Percentiles rank a stretch among this genome's conserved stretches.
Evolutionary conservation across 1,140 invertebrate species (phyloP).

Genomic region (Drosophila persimilis): DNA sequence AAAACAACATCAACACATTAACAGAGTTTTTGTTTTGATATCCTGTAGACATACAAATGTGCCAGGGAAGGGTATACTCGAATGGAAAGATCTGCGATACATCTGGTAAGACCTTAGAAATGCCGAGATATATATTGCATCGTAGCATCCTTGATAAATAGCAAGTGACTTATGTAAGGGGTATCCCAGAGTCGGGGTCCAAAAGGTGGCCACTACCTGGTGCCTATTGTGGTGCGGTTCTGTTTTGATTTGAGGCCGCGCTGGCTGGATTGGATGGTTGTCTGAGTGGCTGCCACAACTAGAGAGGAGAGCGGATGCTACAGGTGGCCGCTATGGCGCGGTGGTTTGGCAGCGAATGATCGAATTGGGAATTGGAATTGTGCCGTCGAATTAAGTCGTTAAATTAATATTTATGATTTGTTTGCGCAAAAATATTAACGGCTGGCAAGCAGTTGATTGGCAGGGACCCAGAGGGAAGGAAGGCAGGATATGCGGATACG

Average conservation of each 20-base stretch:
- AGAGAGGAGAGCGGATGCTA: slow-evolving; percentile 41
- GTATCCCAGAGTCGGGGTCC: slow-evolving; percentile 9
- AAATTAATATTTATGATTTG: slow-evolving; percentile 81
- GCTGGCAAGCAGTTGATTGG: slow-evolving; percentile 50
- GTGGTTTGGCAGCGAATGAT: slow-evolving; percentile 46
- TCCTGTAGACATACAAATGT: slow-evolving; percentile 7
- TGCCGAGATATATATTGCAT: no score
- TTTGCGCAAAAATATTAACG: slow-evolving; percentile 70
- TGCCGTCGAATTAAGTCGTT: slow-evolving; percentile 76
- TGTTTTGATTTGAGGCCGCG: slow-evolving; percentile 65
- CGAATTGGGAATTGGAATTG: slow-evolving; percentile 36
- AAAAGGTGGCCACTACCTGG: slow-evolving; percentile 14
- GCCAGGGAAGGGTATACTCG: neutral
- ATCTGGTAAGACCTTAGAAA: no score
- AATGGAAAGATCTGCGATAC: neutral
- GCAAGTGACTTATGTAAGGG: neutral
- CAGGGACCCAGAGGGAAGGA: slow-evolving; percentile 1
- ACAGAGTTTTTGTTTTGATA: slow-evolving; percentile 54
- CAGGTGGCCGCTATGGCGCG: slow-evolving; percentile 58
- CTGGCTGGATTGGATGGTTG: slow-evolving; percentile 33
- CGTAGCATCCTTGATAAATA: no score
- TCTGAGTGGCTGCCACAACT: slow-evolving; percentile 4
- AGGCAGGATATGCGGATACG: slow-evolving; percentile 13
- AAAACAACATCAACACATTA: slow-evolving; percentile 64
- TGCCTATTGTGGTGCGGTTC: slow-evolving; percentile 32